These are phyloP conservation scores for Drosophila melanica DNA, from an alignment of 1,140 invertebrate genomes.

Conservation along the genomic window DNA sequence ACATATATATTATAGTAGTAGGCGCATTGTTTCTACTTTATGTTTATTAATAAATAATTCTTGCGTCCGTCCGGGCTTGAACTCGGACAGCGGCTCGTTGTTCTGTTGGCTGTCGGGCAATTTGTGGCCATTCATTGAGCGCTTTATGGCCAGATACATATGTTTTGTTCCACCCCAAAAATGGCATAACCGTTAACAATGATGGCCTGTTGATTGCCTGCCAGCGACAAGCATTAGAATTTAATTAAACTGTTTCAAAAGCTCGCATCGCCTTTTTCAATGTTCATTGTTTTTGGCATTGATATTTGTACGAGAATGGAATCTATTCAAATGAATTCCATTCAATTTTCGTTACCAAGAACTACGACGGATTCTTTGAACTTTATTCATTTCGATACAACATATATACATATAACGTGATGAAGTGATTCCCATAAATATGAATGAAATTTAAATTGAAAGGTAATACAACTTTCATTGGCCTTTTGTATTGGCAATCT, in stretches of 20 bases:
- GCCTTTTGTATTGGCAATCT: not conserved
- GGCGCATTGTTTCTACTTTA: constrained; percentile 42
- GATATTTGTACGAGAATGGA: not conserved
- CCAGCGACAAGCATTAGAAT: constrained; percentile 18
- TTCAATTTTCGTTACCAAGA: not conserved
- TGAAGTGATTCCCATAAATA: not conserved
- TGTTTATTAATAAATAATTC: constrained; percentile 81
- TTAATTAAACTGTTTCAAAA: constrained; percentile 41
- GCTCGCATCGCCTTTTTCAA: constrained; percentile 4
- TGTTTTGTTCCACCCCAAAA: constrained; percentile 41
- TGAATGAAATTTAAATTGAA: not conserved
- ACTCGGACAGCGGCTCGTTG: constrained; percentile 3
- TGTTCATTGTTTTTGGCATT: not conserved
- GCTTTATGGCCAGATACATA: constrained; percentile 64
- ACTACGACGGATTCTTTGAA: not conserved
- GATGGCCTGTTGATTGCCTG: constrained; percentile 42
- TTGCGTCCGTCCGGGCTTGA: constrained; percentile 16
- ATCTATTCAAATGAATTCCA: not conserved
- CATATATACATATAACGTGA: not conserved
- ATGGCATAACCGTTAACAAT: constrained; percentile 47
- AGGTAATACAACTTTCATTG: not conserved
- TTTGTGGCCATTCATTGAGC: constrained; percentile 61
- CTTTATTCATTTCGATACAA: no score
- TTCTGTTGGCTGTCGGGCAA: constrained; percentile 28
- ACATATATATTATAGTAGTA: constrained; percentile 27